A percentile compares a stretch with the other conserved stretches of the same genome.
Conservation (phyloP, 2,113 vertebrate genomes). For the Cyanoliseus patagonus region DNA sequence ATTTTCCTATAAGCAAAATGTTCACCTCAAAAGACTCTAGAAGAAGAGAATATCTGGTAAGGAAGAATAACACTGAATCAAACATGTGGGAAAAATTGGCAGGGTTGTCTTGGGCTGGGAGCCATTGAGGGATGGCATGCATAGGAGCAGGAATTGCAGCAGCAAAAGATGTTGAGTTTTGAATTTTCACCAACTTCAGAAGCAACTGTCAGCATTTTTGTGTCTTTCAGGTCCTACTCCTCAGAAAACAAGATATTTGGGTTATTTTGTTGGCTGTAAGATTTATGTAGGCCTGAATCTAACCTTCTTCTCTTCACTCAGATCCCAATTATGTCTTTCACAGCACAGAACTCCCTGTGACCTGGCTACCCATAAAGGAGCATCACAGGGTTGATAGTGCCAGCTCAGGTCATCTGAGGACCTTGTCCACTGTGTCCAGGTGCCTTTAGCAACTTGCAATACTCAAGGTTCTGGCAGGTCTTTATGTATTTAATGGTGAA, state of each 20-base stretch:
- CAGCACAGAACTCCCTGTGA: not conserved
- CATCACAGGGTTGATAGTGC: not conserved
- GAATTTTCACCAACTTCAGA: not conserved
- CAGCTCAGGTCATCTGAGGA: constrained; percentile 6
- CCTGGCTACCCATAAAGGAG: not conserved
- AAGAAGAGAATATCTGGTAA: not conserved
- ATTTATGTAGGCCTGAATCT: not conserved
- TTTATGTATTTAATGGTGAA: not conserved
- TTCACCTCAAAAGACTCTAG: not conserved
- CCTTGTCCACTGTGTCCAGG: not conserved
- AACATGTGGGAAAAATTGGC: not conserved
- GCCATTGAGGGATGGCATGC: not conserved
- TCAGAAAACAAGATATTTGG: not conserved
- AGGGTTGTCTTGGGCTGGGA: not conserved
- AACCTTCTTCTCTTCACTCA: not conserved
- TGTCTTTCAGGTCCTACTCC: not conserved
- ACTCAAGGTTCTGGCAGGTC: not conserved
- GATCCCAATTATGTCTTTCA: rapidly evolving
- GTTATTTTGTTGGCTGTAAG: not conserved
- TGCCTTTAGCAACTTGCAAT: not conserved
- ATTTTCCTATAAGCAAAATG: not conserved
- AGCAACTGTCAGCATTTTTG: not conserved
- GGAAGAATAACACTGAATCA: not conserved
- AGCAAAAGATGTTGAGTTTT: not conserved
- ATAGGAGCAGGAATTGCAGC: not conserved